Percentiles rank a stretch among this genome's conserved stretches.
Conservation (phyloP, 2,113 vertebrate species). For the Laticauda laticaudata region DNA sequence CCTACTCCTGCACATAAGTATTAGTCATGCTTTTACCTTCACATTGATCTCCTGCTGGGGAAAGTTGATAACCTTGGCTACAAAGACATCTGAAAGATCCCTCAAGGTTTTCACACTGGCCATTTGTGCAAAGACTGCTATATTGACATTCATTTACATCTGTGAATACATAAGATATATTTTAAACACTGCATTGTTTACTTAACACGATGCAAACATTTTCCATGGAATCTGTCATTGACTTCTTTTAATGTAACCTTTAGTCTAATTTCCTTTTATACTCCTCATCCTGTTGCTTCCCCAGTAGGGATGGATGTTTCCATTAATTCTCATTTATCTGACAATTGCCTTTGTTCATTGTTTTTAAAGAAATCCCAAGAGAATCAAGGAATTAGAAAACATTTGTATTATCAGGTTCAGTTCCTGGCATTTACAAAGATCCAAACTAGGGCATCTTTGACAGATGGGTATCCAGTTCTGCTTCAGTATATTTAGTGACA, state of each 20-base stretch:
- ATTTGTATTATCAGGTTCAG: neutral
- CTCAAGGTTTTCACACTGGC: conserved; percentile 84
- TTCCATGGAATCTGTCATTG: neutral
- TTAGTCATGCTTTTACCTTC: conserved; percentile 74
- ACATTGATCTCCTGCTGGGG: conserved; percentile 82
- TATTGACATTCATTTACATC: conserved; percentile 92
- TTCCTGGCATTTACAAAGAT: neutral
- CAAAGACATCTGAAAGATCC: conserved; percentile 90
- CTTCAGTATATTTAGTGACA: neutral
- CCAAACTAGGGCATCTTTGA: neutral
- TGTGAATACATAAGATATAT: conserved; percentile 55
- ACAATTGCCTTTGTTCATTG: neutral
- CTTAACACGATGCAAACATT: neutral
- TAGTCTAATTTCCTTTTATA: neutral
- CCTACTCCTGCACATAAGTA: neutral
- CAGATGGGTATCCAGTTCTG: neutral
- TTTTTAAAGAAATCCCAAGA: neutral
- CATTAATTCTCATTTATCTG: neutral
- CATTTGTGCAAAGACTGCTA: conserved; percentile 80
- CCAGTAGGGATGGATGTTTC: neutral
- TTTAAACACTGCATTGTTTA: neutral
- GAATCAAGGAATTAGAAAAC: neutral
- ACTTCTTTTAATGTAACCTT: neutral
- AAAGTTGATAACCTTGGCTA: conserved; percentile 79
- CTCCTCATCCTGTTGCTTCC: neutral